A percentile compares a stretch with the other conserved stretches of the same genome.
Conservation (phyloP, 2,113 vertebrate species). For the Eudyptes chrysolophus region DNA sequence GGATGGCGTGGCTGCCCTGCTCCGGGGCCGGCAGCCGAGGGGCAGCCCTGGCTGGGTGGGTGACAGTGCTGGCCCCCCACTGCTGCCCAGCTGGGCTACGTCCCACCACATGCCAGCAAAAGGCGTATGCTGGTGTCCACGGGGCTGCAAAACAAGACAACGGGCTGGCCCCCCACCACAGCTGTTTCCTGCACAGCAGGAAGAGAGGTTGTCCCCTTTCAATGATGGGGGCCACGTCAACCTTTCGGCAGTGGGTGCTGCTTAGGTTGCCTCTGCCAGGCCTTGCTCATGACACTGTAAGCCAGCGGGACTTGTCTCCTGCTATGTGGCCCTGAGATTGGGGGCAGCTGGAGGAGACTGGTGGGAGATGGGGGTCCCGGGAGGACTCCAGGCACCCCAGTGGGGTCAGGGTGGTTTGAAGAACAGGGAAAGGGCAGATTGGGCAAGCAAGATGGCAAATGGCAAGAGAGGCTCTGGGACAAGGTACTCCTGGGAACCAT, state of each 20-base stretch:
- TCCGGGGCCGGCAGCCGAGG: fast-evolving
- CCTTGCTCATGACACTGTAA: background rate
- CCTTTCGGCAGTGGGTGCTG: background rate
- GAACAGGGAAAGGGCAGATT: background rate
- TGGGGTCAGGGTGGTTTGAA: background rate
- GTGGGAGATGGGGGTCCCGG: background rate
- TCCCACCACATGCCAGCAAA: background rate
- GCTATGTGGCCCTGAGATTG: fast-evolving
- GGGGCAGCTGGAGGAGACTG: background rate
- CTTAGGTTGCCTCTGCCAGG: background rate
- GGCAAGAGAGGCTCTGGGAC: background rate
- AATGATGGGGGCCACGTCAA: background rate
- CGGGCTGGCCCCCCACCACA: fast-evolving
- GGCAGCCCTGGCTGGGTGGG: background rate
- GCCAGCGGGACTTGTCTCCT: background rate
- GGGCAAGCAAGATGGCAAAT: background rate
- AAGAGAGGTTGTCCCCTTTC: background rate
- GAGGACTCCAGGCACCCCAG: background rate
- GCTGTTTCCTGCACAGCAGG: background rate
- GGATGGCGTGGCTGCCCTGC: background rate
- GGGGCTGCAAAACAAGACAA: background rate
- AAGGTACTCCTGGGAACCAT: background rate
- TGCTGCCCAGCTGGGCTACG: background rate
- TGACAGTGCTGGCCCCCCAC: background rate
- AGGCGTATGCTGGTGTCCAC: fast-evolving